phyloP scores from a whole-genome alignment of 2,888 invertebrate genomes.

The Theristus sp. region DNA sequence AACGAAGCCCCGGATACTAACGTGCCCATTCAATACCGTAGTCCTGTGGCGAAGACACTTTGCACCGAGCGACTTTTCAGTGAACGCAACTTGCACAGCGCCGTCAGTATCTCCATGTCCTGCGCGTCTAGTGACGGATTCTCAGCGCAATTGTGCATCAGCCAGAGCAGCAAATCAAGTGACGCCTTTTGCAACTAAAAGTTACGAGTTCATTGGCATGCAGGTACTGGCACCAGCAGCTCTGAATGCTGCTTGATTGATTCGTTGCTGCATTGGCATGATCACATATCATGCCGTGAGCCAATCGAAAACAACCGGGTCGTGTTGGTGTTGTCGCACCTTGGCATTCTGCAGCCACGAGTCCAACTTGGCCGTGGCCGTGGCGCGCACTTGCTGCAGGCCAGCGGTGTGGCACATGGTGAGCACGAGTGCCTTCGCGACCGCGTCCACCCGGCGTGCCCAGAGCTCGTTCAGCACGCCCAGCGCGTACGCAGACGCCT shows the following conservation, averaged over 20 bases:
- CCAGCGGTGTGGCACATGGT: constrained; percentile 66
- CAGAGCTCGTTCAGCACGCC: constrained; percentile 28
- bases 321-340: constrained; percentile 13
- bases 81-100: not conserved
- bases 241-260: too few relatives aligned
- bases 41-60: not conserved
- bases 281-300: not conserved
- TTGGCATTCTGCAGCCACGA: constrained; percentile 90
- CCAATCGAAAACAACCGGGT: not conserved
- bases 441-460: constrained; percentile 51
- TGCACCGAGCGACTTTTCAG: not conserved
- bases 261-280: too few relatives aligned
- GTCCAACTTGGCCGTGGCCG: constrained; percentile 61
- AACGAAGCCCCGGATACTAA: too few relatives aligned
- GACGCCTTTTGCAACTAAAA: not conserved
- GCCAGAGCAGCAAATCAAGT: not conserved
- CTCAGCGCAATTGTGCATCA: not conserved
- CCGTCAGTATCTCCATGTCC: not conserved
- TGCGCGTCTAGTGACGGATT: not conserved
- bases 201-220: not conserved
- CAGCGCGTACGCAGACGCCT: not conserved
- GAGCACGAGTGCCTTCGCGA: constrained; percentile 68
- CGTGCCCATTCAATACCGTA: too few relatives aligned
- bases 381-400: constrained; percentile 59
- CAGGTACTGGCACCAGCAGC: too few relatives aligned